These are phyloP conservation scores for Mus pahari DNA, from an alignment of 2,113 vertebrate species.

Conservation along the genomic window DNA sequence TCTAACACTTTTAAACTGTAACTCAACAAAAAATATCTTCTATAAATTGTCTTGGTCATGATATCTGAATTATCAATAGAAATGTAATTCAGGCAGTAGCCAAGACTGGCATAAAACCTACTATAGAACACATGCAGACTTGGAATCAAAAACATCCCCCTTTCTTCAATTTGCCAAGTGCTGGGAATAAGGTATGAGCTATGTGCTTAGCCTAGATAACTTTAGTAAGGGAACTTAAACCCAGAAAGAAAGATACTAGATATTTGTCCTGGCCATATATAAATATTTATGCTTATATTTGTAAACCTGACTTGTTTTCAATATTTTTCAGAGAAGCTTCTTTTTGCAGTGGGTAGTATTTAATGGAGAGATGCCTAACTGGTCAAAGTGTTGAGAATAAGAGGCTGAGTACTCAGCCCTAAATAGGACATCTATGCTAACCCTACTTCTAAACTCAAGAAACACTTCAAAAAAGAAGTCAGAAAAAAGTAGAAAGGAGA, in stretches of 20 bases:
- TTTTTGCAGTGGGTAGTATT: neutral
- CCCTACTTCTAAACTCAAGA: neutral
- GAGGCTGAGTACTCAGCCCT: neutral
- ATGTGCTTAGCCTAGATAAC: neutral
- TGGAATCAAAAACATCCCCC: neutral
- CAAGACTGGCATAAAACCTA: neutral
- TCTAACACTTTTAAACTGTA: neutral
- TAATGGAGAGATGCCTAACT: neutral
- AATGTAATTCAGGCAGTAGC: neutral
- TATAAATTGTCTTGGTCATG: neutral
- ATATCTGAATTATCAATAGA: neutral
- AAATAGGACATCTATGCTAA: neutral
- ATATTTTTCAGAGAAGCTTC: neutral
- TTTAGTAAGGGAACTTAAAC: neutral
- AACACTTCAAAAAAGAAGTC: neutral
- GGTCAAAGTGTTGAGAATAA: neutral
- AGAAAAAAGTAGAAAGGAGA: neutral
- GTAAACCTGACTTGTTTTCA: neutral
- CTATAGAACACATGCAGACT: neutral
- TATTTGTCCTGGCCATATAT: neutral
- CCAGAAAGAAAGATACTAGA: neutral
- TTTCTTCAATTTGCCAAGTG: neutral
- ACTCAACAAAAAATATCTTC: neutral
- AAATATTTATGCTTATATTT: neutral
- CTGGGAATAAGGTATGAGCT: neutral